phyloP scores from a whole-genome alignment of 2,888 invertebrate genomes.

The Hirudinaria manillensis region DNA sequence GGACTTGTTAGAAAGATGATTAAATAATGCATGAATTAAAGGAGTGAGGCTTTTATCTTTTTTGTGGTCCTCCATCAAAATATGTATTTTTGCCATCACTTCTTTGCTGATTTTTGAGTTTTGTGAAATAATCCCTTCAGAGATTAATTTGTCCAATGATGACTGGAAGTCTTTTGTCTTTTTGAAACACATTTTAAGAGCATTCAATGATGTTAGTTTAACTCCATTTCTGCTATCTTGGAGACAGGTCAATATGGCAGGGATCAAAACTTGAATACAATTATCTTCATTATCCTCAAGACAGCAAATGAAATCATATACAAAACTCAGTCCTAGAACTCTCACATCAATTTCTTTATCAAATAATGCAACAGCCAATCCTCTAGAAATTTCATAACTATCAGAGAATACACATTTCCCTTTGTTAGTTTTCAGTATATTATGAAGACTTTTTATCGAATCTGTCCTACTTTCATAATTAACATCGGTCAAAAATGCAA shows the following conservation, averaged over 20 bases:
- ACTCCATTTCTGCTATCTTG: conserved; percentile 23
- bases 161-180: conserved; percentile 21
- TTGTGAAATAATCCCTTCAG: conserved; percentile 22
- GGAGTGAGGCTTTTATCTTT: not conserved
- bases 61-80: conserved; percentile 21
- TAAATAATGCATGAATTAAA: conserved; percentile 22
- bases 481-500: conserved; percentile 28
- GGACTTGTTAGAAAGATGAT: conserved; percentile 26
- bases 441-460: conserved; percentile 17
- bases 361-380: conserved; percentile 17
- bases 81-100: conserved; percentile 22
- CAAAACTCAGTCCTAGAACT: conserved; percentile 20
- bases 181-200: conserved; percentile 21
- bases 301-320: conserved; percentile 20
- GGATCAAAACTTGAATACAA: conserved; percentile 24
- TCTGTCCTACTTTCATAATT: conserved; percentile 26
- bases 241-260: conserved; percentile 25
- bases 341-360: conserved; percentile 30
- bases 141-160: conserved; percentile 17
- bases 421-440: conserved; percentile 16
- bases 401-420: conserved; percentile 24
- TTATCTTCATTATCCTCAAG: conserved; percentile 15
- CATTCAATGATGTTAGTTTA: conserved; percentile 15
- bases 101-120: conserved; percentile 17
- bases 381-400: conserved; percentile 19